phyloP scores from a whole-genome alignment of 2,888 invertebrate species.

The Pristionchus japonicus region DNA sequence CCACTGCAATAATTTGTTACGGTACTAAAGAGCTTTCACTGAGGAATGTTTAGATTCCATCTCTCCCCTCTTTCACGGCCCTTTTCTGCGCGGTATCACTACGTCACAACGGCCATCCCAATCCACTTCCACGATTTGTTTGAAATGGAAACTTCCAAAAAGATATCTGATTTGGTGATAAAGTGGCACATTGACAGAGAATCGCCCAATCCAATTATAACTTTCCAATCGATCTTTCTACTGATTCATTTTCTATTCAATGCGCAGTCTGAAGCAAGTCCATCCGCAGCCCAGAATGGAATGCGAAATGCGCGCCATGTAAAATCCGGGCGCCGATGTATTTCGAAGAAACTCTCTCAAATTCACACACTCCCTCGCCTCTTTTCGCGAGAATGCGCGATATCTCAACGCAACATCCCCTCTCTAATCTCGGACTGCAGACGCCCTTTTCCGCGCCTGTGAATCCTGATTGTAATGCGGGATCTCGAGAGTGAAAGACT shows the following conservation, averaged over 20 bases:
- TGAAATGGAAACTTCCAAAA: too few species aligned
- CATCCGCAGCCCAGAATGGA: background rate
- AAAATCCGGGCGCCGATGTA: background rate
- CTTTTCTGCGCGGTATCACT: too few species aligned
- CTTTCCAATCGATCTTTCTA: background rate
- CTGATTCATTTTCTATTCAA: conserved; percentile 7
- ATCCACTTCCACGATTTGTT: too few species aligned
- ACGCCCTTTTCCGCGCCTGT: background rate
- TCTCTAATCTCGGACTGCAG: background rate
- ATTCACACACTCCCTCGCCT: background rate
- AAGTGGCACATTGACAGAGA: background rate
- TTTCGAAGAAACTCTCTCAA: background rate
- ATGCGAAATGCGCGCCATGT: conserved; percentile 6
- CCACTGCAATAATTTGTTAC: too few species aligned
- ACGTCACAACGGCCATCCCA: too few species aligned
- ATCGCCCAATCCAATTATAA: background rate
- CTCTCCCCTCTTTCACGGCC: too few species aligned
- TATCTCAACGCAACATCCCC: background rate
- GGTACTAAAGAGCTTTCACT: too few species aligned
- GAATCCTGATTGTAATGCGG: background rate
- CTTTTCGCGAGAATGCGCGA: background rate
- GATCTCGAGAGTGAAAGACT: background rate
- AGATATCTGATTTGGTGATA: too few species aligned
- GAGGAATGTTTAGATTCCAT: too few species aligned
- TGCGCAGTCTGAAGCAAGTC: background rate